Evolutionary conservation across 1,140 invertebrate genomes (phyloP), one percentile per base, ranked within the genome.

Genomic region (Calycopis cecrops): DNA sequence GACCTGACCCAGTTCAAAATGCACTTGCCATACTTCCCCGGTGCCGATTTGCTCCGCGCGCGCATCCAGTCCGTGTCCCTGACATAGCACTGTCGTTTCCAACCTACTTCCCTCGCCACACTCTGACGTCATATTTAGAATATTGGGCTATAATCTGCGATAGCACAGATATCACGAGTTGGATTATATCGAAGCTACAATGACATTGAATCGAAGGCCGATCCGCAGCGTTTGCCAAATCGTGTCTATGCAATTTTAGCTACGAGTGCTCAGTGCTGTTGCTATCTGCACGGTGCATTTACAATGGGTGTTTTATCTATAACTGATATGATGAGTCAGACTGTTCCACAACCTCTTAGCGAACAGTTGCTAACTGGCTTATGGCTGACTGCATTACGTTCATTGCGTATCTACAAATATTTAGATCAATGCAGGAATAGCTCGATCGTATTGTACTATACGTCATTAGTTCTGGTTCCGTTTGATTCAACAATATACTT

Each of bases 1-100:
- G 79, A 81, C 80, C 80, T 81, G 76, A 84, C 80, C 82, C 67
- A 85, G 63, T 79, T 85, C 62, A 63, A 55, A 73, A 72, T 81
- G 80, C 82, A 85, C 72, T 84, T 77, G 67, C 73, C 62, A 72
- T 63, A 57, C 66, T 63, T 66, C 63, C 66, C 63, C 69, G 62
- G 66, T 63, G 55, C 57, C 58, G 57, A 60, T 54, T 59, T 55
- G 56, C 57, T 67, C 67, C 60, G 64, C 60, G 62, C 63, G 68
- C 64, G 65, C 68, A 71, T 64, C 70, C 55, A 71, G 67, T 66
- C 62, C 55, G 58, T 62, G 63, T 69, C 68, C 70, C 70, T 73
- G 73, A 69, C 71, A 71, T 53, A 53, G 38, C 63, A 47, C 40
- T 59, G 52, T 53, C 58, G 51, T 65, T 55, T 63, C 55, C 62